Evolutionary conservation across 2,113 vertebrate species (phyloP), one percentile per base, ranked within the genome.

Genomic region (Corythoichthys intestinalis): DNA sequence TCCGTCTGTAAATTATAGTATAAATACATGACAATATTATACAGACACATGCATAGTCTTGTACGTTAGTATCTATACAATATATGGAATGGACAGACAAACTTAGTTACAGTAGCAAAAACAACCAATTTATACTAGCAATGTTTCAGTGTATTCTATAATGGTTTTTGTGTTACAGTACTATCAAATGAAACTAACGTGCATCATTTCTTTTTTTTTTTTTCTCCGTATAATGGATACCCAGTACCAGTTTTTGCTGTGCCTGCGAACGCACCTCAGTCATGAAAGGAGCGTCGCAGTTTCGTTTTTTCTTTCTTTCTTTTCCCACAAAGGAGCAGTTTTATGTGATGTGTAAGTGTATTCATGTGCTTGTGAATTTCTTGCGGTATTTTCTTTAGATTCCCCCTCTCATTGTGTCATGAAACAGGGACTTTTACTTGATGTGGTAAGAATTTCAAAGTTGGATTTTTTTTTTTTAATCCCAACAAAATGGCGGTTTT

Each of bases 151-250:
- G 92, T 93, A 91, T 89, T 92, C 90, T 91, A 89, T 90, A 93
- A 91, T 87, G 90, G 87, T 89, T 91, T 93, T 93, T 93, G 90
- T 92, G 92, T 93, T 93, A 88, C 91, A 92, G 91, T 90, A 88
- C 78, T 89, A 87, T 90, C 90, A 87, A 82, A 88, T 89, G 71
- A 88, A 90, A 88, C 88, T 89, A 91, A 90, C 72, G 89, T 90
- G 87, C 91, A 87, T 85, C 88, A 87, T 84, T 88, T 81, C 88
- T 91, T 90, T 92, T 90, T 86, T 90, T 91, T 83, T 17, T 50
- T 52, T 17, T 5, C 28, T 28, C 28, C 44, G 61, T 63, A 63
- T 63, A 63, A 47, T 63, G 59, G 83, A 91, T 88, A 90, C 90
- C 87, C 87, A 91, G 89, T 88, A 84, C 82, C 85, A 83, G 66